Conservation (phyloP, 2,888 invertebrate genomes). For the Shargacucullia verbasci region DNA sequence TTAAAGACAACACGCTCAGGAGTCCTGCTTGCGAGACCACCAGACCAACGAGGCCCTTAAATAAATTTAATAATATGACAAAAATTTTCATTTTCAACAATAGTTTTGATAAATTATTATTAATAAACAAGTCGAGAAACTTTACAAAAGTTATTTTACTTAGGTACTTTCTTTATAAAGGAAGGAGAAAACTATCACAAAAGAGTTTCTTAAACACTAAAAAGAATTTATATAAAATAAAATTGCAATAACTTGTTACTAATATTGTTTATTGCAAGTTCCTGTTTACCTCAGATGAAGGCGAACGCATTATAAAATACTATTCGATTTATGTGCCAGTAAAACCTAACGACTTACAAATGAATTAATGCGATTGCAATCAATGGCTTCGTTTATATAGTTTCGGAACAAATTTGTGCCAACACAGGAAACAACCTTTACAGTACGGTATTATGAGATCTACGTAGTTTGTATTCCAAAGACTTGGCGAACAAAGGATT, state of each 20-base stretch:
- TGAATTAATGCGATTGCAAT: conserved; percentile 25
- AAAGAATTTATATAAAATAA: not conserved
- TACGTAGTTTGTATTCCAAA: conserved; percentile 57
- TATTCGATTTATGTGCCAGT: conserved; percentile 18
- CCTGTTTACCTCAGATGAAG: conserved; percentile 30
- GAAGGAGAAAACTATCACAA: too few species aligned
- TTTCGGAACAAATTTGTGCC: conserved; percentile 28
- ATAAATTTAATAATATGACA: too few species aligned
- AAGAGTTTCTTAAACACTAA: too few species aligned
- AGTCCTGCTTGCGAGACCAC: too few species aligned
- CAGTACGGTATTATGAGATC: conserved; percentile 57
- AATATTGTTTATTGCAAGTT: conserved; percentile 10
- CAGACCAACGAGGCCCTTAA: too few species aligned
- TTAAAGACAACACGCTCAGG: too few species aligned
- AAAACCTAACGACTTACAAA: conserved; percentile 26
- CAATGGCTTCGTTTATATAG: conserved; percentile 38
- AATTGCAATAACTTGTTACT: too few species aligned
- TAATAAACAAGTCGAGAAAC: too few species aligned
- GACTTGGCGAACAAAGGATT: conserved; percentile 70
- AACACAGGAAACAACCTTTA: conserved; percentile 28
- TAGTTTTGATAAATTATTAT: too few species aligned
- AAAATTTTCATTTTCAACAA: too few species aligned
- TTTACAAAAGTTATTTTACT: too few species aligned
- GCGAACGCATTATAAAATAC: conserved; percentile 10
- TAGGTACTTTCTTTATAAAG: too few species aligned